Evolutionary conservation across 2,113 vertebrate species (phyloP).

Genomic region (Zingel zingel): DNA sequence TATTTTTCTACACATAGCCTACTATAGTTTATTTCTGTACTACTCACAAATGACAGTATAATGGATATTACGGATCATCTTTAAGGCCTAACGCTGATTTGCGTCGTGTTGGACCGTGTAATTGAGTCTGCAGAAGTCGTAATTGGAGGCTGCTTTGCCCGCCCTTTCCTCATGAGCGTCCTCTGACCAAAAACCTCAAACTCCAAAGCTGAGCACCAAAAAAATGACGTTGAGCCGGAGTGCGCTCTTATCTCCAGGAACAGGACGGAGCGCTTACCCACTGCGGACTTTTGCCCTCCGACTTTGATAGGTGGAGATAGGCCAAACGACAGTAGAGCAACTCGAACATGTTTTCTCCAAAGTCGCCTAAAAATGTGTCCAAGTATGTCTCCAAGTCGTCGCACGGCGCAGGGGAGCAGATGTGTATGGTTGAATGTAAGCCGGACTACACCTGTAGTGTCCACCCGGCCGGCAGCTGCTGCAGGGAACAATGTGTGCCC

Average conservation of each 20-base stretch:
- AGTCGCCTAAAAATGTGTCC: slow-evolving; percentile 26
- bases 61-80: background rate
- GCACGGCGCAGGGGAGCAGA: slow-evolving; percentile 47
- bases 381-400: background rate
- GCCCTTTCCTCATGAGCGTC: background rate
- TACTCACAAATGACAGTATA: background rate
- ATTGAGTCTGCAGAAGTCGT: slow-evolving; percentile 1
- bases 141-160: background rate
- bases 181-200: background rate
- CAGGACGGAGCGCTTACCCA: background rate
- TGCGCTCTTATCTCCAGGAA: slow-evolving; percentile 32
- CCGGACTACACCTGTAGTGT: slow-evolving; percentile 41
- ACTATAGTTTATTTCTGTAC: background rate
- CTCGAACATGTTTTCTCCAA: slow-evolving; percentile 65
- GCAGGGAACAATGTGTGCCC: background rate
- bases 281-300: slow-evolving; percentile 71
- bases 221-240: background rate
- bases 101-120: background rate
- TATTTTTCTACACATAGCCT: slow-evolving; percentile 52
- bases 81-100: background rate
- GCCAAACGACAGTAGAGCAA: background rate
- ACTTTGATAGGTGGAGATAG: slow-evolving; percentile 24
- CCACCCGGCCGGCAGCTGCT: background rate
- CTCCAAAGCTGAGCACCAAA: background rate
- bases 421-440: slow-evolving; percentile 62